phyloP scores from a whole-genome alignment of 2,888 invertebrate genomes.

The Erebia aethiops region DNA sequence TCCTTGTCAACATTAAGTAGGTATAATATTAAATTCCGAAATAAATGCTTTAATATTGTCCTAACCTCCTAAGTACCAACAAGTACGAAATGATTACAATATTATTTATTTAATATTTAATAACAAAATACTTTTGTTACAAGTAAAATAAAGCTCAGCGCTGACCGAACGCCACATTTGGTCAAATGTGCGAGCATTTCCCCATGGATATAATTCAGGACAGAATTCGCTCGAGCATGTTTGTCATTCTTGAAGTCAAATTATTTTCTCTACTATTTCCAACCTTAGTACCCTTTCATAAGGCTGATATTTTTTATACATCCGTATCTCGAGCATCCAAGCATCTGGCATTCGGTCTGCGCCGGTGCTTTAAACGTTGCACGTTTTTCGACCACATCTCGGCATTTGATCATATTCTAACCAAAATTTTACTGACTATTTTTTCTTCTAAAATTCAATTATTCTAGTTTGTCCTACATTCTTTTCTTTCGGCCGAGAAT shows the following conservation, averaged over 20 bases:
- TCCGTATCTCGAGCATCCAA: neutral
- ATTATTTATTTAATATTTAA: neutral
- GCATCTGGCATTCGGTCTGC: neutral
- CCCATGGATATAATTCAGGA: too few relatives aligned
- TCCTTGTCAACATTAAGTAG: constrained; percentile 16
- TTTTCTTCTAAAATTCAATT: constrained; percentile 44
- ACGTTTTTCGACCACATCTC: constrained; percentile 35
- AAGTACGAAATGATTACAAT: constrained; percentile 7
- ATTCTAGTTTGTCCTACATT: constrained; percentile 47
- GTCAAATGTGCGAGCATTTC: neutral
- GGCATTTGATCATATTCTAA: constrained; percentile 5
- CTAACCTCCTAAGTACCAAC: constrained; percentile 14
- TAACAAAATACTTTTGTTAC: constrained; percentile 5
- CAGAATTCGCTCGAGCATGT: too few relatives aligned
- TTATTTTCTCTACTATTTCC: too few relatives aligned
- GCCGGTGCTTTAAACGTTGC: constrained; percentile 20
- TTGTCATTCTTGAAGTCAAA: too few relatives aligned
- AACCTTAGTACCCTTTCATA: too few relatives aligned
- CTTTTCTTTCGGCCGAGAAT: constrained; percentile 24
- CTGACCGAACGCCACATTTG: neutral
- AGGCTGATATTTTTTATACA: neutral
- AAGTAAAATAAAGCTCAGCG: constrained; percentile 2
- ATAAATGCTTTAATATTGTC: constrained; percentile 15
- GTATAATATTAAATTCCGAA: constrained; percentile 17
- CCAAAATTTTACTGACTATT: neutral